Conservation (phyloP, 2,797 vertebrate genomes). For the Toxotes lorentzi region DNA sequence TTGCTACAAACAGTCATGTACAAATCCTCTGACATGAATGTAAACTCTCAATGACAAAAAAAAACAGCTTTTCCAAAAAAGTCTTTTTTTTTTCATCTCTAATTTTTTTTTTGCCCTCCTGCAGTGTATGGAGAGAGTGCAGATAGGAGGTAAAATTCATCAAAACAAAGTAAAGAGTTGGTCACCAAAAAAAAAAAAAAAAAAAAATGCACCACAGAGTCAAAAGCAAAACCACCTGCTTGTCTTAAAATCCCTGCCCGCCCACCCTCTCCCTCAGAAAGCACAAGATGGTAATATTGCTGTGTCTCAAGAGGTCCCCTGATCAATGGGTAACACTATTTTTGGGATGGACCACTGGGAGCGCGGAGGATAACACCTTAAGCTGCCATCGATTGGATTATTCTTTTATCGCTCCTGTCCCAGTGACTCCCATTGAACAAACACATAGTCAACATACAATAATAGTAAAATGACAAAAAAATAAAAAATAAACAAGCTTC, state of each 20-base stretch:
- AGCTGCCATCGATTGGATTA: slow-evolving; percentile 88
- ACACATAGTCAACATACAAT: slow-evolving; percentile 72
- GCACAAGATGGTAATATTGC: slow-evolving; percentile 89
- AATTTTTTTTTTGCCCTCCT: slow-evolving; percentile 69
- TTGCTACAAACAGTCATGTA: slow-evolving; percentile 88
- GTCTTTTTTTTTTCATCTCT: slow-evolving; percentile 53
- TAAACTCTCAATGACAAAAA: slow-evolving; percentile 84
- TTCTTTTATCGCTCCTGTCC: slow-evolving; percentile 82
- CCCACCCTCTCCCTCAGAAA: slow-evolving; percentile 68
- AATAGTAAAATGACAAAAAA: slow-evolving; percentile 61
- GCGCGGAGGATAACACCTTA: slow-evolving; percentile 79
- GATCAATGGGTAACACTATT: slow-evolving; percentile 79
- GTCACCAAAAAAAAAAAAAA: slow-evolving; percentile 80
- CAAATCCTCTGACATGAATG: slow-evolving; percentile 84
- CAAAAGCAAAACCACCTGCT: slow-evolving; percentile 80
- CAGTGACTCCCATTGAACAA: slow-evolving; percentile 74
- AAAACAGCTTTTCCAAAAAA: slow-evolving; percentile 55
- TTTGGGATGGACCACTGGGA: slow-evolving; percentile 81
- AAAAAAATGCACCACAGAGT: slow-evolving; percentile 84
- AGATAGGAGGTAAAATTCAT: slow-evolving; percentile 75
- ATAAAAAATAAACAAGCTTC: slow-evolving; percentile 66
- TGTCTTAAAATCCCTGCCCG: slow-evolving; percentile 76
- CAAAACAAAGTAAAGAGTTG: slow-evolving; percentile 79
- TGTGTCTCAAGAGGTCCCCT: slow-evolving; percentile 83
- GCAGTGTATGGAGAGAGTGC: slow-evolving; percentile 82